A percentile compares a stretch with the other conserved stretches of the same genome.
These are phyloP conservation scores for Mystacornis crossleyi DNA, from an alignment of 2,113 vertebrate genomes.

Conservation along the genomic window DNA sequence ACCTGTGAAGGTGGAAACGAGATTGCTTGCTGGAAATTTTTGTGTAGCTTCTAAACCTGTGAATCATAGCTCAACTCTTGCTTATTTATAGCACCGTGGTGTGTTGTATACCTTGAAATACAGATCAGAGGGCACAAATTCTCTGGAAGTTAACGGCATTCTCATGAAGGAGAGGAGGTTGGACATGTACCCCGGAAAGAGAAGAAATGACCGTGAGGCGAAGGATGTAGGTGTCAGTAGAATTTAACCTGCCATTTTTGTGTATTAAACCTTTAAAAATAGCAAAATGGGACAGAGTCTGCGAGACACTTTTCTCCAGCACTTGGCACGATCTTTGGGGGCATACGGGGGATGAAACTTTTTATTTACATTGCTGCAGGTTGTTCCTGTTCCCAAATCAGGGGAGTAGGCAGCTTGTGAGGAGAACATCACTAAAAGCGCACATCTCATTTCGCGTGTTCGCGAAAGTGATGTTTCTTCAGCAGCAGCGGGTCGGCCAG, in stretches of 20 bases:
- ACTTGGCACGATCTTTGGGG: neutral
- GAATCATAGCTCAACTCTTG: neutral
- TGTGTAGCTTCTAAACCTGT: neutral
- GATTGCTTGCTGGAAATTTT: neutral
- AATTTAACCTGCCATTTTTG: neutral
- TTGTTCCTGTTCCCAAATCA: neutral
- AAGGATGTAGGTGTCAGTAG: neutral
- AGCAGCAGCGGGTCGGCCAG: neutral
- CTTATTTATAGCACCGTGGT: neutral
- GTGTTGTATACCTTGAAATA: neutral
- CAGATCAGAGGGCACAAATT: neutral
- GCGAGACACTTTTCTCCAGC: rapidly evolving
- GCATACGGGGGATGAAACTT: rapidly evolving
- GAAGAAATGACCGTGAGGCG: neutral
- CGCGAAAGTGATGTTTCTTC: rapidly evolving
- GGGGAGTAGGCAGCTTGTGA: neutral
- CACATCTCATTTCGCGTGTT: rapidly evolving
- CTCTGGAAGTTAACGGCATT: neutral
- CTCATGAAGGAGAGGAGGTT: neutral
- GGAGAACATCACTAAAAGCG: rapidly evolving
- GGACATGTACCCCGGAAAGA: neutral
- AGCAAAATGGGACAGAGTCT: neutral
- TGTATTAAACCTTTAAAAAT: neutral
- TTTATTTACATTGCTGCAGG: neutral
- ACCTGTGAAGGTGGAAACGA: neutral